These are phyloP conservation scores for Grammomys dolichurus DNA, from an alignment of 2,113 vertebrate species.

Conservation along the genomic window DNA sequence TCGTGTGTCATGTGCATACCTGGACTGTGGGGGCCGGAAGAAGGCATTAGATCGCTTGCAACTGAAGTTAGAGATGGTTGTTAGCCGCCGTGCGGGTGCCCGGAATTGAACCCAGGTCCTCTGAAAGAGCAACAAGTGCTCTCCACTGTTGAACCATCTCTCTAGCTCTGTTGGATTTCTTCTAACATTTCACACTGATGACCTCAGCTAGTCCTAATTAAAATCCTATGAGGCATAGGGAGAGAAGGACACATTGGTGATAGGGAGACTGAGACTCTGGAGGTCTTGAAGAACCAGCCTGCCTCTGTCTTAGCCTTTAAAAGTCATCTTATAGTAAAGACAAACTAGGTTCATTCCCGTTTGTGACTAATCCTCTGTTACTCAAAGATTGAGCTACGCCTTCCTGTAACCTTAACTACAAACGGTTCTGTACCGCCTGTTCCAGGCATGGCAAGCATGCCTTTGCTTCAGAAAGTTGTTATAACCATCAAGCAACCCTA, in stretches of 20 bases:
- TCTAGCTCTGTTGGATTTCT: background rate
- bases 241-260: background rate
- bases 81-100: accelerated
- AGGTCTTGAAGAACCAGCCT: background rate
- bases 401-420: background rate
- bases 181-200: background rate
- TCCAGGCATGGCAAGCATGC: background rate
- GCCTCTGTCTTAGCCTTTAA: background rate
- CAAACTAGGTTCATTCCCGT: background rate
- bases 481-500: background rate
- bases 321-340: background rate
- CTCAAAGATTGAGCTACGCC: background rate
- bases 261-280: background rate
- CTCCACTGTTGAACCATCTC: background rate
- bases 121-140: background rate
- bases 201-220: background rate
- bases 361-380: background rate
- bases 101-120: background rate
- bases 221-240: background rate
- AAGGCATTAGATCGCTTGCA: background rate
- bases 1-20: background rate
- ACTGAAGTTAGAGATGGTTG: background rate
- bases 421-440: background rate
- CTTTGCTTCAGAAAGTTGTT: background rate
- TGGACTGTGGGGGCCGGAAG: background rate